A percentile compares a stretch with the other conserved stretches of the same genome.
Conservation (phyloP, 1,140 invertebrate species). For the Conus betulinus region DNA sequence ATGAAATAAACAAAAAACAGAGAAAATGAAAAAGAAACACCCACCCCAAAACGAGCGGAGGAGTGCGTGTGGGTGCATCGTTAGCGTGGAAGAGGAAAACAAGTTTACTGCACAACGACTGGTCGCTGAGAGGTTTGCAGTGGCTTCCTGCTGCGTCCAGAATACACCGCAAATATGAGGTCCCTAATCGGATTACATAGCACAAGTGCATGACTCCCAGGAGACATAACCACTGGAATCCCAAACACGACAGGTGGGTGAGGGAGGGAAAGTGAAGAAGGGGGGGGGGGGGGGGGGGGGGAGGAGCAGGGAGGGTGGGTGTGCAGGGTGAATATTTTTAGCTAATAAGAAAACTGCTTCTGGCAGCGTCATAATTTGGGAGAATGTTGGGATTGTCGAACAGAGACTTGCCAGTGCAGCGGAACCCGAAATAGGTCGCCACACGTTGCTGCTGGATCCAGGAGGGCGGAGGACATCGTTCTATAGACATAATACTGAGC, state of each 20-base stretch:
- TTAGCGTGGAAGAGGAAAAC: neutral
- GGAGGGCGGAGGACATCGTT: too few relatives aligned
- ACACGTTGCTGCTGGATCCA: too few relatives aligned
- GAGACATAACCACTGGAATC: neutral
- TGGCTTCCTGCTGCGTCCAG: neutral
- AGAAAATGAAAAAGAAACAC: neutral
- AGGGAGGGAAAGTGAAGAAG: neutral
- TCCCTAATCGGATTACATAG: neutral
- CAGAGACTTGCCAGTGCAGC: neutral
- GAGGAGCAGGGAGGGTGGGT: neutral
- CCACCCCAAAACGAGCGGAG: neutral
- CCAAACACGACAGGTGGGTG: neutral
- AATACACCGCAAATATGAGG: neutral
- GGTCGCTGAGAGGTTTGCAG: neutral
- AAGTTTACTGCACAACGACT: neutral
- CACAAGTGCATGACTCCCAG: neutral
- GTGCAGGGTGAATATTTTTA: slow-evolving; percentile 3
- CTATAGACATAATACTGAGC: too few relatives aligned
- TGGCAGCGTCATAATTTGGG: neutral
- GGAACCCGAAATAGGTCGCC: neutral
- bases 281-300: neutral
- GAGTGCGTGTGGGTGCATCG: neutral
- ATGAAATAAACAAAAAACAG: neutral
- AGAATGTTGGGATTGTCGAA: neutral
- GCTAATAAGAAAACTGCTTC: slow-evolving; percentile 1